Conservation (phyloP, 2,113 vertebrate species). For the Trematomus loennbergii region DNA sequence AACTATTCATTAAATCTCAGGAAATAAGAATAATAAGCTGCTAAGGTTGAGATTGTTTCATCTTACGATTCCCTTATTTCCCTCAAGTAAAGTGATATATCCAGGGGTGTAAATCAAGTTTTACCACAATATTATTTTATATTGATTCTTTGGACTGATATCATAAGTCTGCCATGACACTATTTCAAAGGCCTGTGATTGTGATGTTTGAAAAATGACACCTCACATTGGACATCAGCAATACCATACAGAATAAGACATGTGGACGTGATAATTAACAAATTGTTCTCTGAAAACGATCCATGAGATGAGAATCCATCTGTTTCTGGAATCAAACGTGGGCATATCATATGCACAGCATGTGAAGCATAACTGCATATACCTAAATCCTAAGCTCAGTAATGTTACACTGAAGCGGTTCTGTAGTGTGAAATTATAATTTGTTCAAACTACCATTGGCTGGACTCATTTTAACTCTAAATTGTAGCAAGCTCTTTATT, state of each 20-base stretch:
- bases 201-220: too few relatives aligned
- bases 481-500: background rate
- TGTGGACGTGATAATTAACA: background rate
- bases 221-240: background rate
- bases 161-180: too few relatives aligned
- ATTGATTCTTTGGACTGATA: too few relatives aligned
- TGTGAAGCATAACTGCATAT: too few relatives aligned
- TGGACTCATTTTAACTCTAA: background rate
- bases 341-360: too few relatives aligned
- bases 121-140: too few relatives aligned
- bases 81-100: too few relatives aligned
- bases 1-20: too few relatives aligned
- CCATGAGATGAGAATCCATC: background rate
- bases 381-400: background rate
- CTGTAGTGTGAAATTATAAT: background rate
- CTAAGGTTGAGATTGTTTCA: too few relatives aligned
- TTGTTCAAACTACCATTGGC: background rate
- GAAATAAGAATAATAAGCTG: too few relatives aligned
- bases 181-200: too few relatives aligned
- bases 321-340: background rate
- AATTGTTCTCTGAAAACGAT: background rate
- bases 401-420: background rate
- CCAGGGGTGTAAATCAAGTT: too few relatives aligned
- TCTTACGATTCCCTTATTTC: background rate
- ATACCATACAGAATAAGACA: background rate